Base-by-base conservation (phyloP, 2,113 vertebrate genomes). In the Anolis carolinensis region DNA sequence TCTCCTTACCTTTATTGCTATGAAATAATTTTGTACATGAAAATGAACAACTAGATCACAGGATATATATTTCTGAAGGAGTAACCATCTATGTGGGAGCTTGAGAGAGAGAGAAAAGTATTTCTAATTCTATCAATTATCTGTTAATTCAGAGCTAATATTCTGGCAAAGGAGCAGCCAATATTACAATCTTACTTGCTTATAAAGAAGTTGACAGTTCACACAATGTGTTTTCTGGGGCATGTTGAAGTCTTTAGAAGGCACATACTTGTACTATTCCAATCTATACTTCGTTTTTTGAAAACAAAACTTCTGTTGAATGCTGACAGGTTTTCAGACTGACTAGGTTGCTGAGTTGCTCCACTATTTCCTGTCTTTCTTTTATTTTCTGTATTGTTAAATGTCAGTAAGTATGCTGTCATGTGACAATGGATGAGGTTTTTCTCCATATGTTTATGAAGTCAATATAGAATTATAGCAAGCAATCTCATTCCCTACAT, bases 291-390 rank as follows among this genome's bases (percentile, higher is more conserved):
- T 84, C 73, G 83, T 39, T 90, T 93, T 44, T 86, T 84, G 44
- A 90, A 82, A 0, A 0, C 13, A 78, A 1, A 34, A 74, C 8
- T 78, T 85, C n/a, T 0, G 0, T 7, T 39, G 21, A 62, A 67
- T 91, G 92, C 85, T 84, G 63, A 90, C 55, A 72, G 3, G 1
- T 11, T 14, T 87, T 90, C 79, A 76, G 86, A 32, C 13, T 86
- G 68, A 13, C 75, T 52, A 89, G 85, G 23, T 21, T 50, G 39
- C 44, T 84, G 20, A 50, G 48, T 82, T 81, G 10, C 21, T 88
- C 27, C 59, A 39, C 34, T 25, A 39, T 72, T 23, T 82, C 59
- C 36, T 16, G 71, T 39, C 21, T 14, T 89, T 89, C 59, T 80
- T 23, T 89, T 89, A 50, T 80, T 23, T 44, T 4, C 21, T 63